phyloP scores from a whole-genome alignment of 1,140 invertebrate genomes.

The Drosophila arizonae region DNA sequence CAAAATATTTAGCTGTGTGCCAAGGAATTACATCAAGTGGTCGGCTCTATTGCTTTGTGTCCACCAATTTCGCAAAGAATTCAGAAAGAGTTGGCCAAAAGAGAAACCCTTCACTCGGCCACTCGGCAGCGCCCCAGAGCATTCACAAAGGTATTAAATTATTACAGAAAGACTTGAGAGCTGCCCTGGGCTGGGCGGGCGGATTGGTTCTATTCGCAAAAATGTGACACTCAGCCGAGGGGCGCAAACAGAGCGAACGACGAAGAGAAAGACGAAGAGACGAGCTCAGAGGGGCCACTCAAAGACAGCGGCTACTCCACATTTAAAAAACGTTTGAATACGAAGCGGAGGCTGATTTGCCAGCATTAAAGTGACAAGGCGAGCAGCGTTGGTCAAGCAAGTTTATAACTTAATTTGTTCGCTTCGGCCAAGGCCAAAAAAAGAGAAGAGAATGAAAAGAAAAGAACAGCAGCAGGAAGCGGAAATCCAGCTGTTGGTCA shows the following conservation, averaged over 20 bases:
- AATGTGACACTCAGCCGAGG: conserved; percentile 55
- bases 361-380: conserved; percentile 34
- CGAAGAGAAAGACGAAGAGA: background rate
- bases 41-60: background rate
- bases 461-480: conserved; percentile 16
- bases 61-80: conserved; percentile 23
- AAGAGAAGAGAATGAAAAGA: background rate
- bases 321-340: conserved; percentile 46
- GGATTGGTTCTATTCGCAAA: conserved; percentile 15
- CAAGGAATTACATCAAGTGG: conserved; percentile 16
- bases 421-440: conserved; percentile 62
- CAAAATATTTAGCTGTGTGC: conserved; percentile 10
- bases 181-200: conserved; percentile 10
- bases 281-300: background rate
- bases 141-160: conserved; percentile 65
- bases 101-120: conserved; percentile 32
- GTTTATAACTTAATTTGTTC: conserved; percentile 51
- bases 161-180: conserved; percentile 57
- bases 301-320: conserved; percentile 24
- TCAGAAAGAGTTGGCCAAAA: conserved; percentile 40
- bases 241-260: conserved; percentile 16
- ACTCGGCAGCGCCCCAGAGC: conserved; percentile 27
- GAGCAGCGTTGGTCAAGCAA: conserved; percentile 47
- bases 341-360: conserved; percentile 19
- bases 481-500: conserved; percentile 28